Base-by-base conservation (phyloP, 2,113 vertebrate species). In the Australoheros scitulus region DNA sequence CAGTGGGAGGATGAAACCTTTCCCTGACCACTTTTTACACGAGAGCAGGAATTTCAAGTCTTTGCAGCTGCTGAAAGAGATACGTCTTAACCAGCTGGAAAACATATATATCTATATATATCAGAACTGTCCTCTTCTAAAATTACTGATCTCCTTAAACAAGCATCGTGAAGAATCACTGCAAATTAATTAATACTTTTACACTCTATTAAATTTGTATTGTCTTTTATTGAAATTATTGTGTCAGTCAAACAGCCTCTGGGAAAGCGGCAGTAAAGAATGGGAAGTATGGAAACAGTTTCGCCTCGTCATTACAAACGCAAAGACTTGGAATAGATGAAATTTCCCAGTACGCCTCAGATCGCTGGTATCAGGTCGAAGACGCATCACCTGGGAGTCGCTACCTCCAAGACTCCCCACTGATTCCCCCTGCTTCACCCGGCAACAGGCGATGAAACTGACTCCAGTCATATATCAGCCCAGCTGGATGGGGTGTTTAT, bases 371-470 rank as follows among this genome's bases (percentile, higher is more conserved):
- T 80, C 74, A 83, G 76, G 80, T 80, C 59, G 65, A 82, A 87
- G 78, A 77, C 17, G 4, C 61, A 81, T 92, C 94, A 93, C 91
- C 93, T 93, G 89, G 89, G 89, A 91, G 80, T 72, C 63, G 1
- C 63, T 63, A 63, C 76, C 74, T 90, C 43, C 29, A 57, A 79
- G 70, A 82, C 85, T 76, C 89, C 79, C 89, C 70, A 55, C 83
- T 50, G 88, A 58, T 65, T 56, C 29, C 77, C 72, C 41, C 83
- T 20, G 60, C 88, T 89, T 91, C 87, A 84, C 93, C 90, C 74
- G 58, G 92, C 77, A 94, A 95, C 91, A 92, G 92, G 94, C 92
- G 87, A 94, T 76, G 82, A 93, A 92, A 91, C 87, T 61, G 76
- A 91, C 88, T 81, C 29, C 85, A 89, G 87, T 80, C 90, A 88